Base-by-base conservation (phyloP, 2,113 vertebrate species). In the Malurus elegans region DNA sequence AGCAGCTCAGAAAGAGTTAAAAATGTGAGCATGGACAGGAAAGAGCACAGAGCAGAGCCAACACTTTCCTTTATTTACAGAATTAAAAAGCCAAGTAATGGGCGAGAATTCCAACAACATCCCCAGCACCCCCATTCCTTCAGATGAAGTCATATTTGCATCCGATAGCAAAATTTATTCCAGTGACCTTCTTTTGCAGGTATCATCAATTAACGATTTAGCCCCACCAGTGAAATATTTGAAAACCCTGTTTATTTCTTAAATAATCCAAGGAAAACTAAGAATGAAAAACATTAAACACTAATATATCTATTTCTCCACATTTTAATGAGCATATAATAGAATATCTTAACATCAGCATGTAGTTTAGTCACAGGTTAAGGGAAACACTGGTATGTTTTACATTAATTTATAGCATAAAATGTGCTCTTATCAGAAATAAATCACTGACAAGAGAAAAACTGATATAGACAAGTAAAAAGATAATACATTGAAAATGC, bases 1-100 rank as follows among this genome's bases (percentile, higher is more conserved):
- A 90, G 95, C 81, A 95, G 72, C 82, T 93, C 91, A 73, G 88
- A 90, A 97, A 79, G 14, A 50, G 96, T 93, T 86, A 86, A 97
- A 97, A 91, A 60, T 0, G 24, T 7, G 42, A 92, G 80, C 53
- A 8, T 56, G 13, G 86, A 47, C 71, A 96, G 95, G 84, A 97
- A 92, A 75, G 5, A 0, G 58, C 66, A 51, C 0, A 76, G 42
- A 76, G 56, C 84, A 90, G 75, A 86, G 71, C 44, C 73, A 58
- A 53, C 76, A 38, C 51, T 75, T 54, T 17, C 58, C 82, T 88
- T 91, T 61, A 92, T 72, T 88, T 56, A 82, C 45, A 24, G 65
- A 95, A 82, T 90, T 73, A 79, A 95, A 96, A 73, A 90, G 79
- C 51, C 76, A 69, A 79, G 61, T 34, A 88, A 73, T 4, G 48